Percentiles rank a stretch among this genome's conserved stretches.
Conservation (phyloP, 2,888 invertebrate genomes). For the Mesorhabditis spiculigera region DNA sequence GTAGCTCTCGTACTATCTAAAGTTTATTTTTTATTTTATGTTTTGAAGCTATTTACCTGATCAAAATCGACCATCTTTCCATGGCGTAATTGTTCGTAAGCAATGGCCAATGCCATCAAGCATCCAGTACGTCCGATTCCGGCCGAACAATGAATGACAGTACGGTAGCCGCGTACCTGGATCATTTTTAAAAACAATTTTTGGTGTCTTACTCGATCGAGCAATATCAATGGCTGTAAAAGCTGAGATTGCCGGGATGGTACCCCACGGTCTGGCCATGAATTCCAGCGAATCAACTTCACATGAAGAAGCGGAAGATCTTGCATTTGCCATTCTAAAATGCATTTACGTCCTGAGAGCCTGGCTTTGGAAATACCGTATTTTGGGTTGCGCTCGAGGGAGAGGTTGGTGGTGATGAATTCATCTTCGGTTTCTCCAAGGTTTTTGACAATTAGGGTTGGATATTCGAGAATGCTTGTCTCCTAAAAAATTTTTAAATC, state of each 20-base stretch:
- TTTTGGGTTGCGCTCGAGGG: conserved; percentile 12
- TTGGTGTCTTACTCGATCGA: conserved; percentile 17
- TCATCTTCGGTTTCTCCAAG: conserved; percentile 26
- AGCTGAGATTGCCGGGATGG: conserved; percentile 33
- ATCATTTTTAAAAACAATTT: not conserved
- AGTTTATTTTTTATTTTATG: not conserved
- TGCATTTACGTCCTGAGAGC: not conserved
- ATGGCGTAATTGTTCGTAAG: conserved; percentile 21
- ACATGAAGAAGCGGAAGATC: not conserved
- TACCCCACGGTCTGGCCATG: conserved; percentile 40
- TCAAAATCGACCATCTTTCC: conserved; percentile 30
- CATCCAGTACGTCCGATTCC: conserved; percentile 41
- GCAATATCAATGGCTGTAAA: conserved; percentile 23
- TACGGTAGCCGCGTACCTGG: conserved; percentile 23
- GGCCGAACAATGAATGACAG: conserved; percentile 40
- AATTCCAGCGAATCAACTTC: not conserved
- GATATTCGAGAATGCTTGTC: conserved; percentile 7
- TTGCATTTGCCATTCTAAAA: not conserved
- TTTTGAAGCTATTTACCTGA: conserved; percentile 19
- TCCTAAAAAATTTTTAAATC: not conserved
- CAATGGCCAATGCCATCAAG: conserved; percentile 35
- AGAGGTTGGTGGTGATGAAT: conserved; percentile 12
- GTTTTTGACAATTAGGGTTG: conserved; percentile 25
- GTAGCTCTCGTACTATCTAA: conserved; percentile 32
- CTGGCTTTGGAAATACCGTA: conserved; percentile 7